phyloP scores from a whole-genome alignment of 2,797 vertebrate genomes.

The Chelidonichthys spinosus region DNA sequence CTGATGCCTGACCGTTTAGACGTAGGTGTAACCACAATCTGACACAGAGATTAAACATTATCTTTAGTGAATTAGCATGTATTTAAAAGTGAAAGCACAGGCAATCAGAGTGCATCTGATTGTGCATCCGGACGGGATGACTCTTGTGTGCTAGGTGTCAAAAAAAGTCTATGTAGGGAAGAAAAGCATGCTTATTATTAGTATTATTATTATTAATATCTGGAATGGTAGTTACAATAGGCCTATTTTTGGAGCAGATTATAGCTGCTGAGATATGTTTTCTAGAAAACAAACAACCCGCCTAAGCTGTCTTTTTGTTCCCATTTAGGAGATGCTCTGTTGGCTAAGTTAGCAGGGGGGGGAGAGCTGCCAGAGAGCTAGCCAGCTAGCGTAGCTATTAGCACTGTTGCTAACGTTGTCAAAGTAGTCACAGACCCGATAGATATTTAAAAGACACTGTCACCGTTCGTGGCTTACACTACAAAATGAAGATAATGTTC shows the following conservation, averaged over 20 bases:
- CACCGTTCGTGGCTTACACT: neutral
- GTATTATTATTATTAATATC: neutral
- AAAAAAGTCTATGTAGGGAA: conserved; percentile 7
- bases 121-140: neutral
- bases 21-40: conserved; percentile 4
- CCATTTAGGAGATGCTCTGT: conserved; percentile 6
- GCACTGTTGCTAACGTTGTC: conserved; percentile 23
- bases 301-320: conserved; percentile 3
- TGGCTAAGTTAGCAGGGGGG: conserved; percentile 18
- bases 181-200: conserved; percentile 30
- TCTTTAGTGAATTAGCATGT: conserved; percentile 13
- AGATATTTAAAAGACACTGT: conserved; percentile 13
- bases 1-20: neutral
- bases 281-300: neutral
- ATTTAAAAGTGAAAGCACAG: conserved; percentile 14
- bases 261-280: neutral
- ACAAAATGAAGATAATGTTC: neutral
- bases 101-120: neutral
- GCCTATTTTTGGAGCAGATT: neutral
- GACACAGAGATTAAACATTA: neutral
- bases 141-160: neutral
- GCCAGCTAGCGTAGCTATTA: conserved; percentile 50
- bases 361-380: conserved; percentile 40
- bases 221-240: neutral
- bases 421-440: neutral